These are phyloP conservation scores for Orthonychiurus folsomi DNA, from an alignment of 2,888 invertebrate species.

Conservation along the genomic window DNA sequence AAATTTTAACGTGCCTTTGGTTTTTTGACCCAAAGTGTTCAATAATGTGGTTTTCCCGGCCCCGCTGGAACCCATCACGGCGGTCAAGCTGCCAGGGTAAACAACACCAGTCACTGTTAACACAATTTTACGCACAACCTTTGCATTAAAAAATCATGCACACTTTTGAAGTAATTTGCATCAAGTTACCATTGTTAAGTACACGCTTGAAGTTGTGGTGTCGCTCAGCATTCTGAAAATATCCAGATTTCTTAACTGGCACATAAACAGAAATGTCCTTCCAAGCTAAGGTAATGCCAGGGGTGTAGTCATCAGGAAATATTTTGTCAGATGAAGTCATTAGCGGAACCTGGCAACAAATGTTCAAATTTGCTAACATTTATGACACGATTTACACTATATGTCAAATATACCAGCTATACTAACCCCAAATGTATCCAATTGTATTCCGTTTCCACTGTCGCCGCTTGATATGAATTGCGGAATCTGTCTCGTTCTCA, in stretches of 20 bases:
- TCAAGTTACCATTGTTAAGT: constrained; percentile 61
- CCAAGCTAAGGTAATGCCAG: constrained; percentile 67
- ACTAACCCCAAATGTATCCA: not conserved
- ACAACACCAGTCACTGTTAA: constrained; percentile 67
- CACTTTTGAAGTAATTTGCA: not conserved
- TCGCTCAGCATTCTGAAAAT: constrained; percentile 18
- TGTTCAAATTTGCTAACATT: no score
- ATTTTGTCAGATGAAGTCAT: not conserved
- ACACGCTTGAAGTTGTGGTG: constrained; percentile 55
- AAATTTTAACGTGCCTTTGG: constrained; percentile 53
- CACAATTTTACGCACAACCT: not conserved
- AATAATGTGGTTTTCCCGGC: constrained; percentile 69
- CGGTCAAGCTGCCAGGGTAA: constrained; percentile 69
- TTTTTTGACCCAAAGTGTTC: constrained; percentile 70
- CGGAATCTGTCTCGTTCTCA: no score
- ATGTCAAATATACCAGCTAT: no score
- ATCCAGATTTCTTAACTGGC: constrained; percentile 41
- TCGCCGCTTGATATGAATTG: no score
- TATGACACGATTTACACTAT: no score
- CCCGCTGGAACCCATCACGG: constrained; percentile 75
- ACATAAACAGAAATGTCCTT: constrained; percentile 66
- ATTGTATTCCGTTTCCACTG: not conserved
- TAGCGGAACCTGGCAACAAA: not conserved
- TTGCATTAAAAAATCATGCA: not conserved
- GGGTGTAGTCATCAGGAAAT: constrained; percentile 5